Evolutionary conservation across 2,888 invertebrate genomes (phyloP).

Genomic region (Tinea semifulvella): DNA sequence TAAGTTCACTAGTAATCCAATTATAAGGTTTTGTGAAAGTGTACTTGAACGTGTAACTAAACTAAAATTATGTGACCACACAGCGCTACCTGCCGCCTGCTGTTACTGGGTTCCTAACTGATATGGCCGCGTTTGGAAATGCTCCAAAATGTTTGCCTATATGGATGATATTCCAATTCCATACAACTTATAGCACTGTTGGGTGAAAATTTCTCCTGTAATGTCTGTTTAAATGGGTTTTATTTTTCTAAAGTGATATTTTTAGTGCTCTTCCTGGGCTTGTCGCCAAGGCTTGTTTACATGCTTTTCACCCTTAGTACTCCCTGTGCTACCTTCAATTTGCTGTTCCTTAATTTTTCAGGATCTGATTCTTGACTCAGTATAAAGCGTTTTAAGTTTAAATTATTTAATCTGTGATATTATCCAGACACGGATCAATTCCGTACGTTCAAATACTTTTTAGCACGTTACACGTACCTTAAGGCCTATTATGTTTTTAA

Average conservation of each 20-base stretch:
- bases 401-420: no score
- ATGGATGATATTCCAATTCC: constrained; percentile 13
- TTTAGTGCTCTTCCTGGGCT: background rate
- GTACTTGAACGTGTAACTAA: background rate
- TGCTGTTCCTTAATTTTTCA: no score
- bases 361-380: no score
- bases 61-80: constrained; percentile 11
- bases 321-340: background rate
- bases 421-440: no score
- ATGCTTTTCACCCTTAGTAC: background rate
- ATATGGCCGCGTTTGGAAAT: constrained; percentile 13
- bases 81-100: constrained; percentile 10
- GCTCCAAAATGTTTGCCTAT: constrained; percentile 8
- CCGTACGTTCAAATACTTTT: no score
- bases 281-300: background rate
- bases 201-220: constrained; percentile 10
- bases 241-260: constrained; percentile 7
- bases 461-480: no score
- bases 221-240: constrained; percentile 10
- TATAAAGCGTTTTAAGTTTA: no score
- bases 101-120: constrained; percentile 6
- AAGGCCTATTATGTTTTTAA: no score
- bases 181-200: constrained; percentile 4
- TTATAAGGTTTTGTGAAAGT: no score
- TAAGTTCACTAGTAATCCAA: no score